Evolutionary conservation across 1,140 invertebrate species (phyloP).

Genomic region (Drosophila kanapiae): DNA sequence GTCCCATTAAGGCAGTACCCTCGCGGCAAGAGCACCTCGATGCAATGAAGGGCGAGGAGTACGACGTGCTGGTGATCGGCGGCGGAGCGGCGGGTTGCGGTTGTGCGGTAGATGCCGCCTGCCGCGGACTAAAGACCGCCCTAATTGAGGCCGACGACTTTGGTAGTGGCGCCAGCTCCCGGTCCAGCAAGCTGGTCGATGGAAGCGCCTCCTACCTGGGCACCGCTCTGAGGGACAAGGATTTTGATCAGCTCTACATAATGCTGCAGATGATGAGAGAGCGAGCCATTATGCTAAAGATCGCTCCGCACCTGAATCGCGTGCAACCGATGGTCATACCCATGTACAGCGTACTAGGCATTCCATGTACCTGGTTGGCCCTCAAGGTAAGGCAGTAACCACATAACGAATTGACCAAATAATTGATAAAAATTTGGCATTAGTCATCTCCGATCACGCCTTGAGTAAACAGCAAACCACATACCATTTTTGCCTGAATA

Average conservation of each 20-base stretch:
- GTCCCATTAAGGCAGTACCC: slow-evolving; percentile 22
- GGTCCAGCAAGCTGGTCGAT: slow-evolving; percentile 61
- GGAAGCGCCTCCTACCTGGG: slow-evolving; percentile 46
- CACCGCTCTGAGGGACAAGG: slow-evolving; percentile 28
- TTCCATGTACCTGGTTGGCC: slow-evolving; percentile 58
- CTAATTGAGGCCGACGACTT: slow-evolving; percentile 62
- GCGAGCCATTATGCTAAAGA: slow-evolving; percentile 52
- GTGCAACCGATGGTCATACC: slow-evolving; percentile 74
- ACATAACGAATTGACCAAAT: too few species aligned
- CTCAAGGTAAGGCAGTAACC: slow-evolving; percentile 28
- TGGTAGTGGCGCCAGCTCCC: slow-evolving; percentile 56
- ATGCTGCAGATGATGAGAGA: slow-evolving; percentile 57
- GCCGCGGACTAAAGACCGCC: slow-evolving; percentile 63
- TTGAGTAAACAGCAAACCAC: too few species aligned
- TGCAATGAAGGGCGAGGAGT: slow-evolving; percentile 85
- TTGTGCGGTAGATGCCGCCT: slow-evolving; percentile 86
- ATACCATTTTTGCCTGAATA: too few species aligned
- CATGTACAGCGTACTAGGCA: slow-evolving; percentile 40
- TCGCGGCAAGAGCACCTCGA: slow-evolving; percentile 50
- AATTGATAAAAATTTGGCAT: neutral
- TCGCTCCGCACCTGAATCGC: slow-evolving; percentile 63
- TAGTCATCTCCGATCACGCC: too few species aligned
- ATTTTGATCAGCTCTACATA: slow-evolving; percentile 52
- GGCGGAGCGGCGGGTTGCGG: slow-evolving; percentile 97
- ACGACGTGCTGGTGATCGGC: slow-evolving; percentile 97